These are phyloP conservation scores for Anguilla megastoma DNA, from an alignment of 2,797 vertebrate species.

Conservation along the genomic window DNA sequence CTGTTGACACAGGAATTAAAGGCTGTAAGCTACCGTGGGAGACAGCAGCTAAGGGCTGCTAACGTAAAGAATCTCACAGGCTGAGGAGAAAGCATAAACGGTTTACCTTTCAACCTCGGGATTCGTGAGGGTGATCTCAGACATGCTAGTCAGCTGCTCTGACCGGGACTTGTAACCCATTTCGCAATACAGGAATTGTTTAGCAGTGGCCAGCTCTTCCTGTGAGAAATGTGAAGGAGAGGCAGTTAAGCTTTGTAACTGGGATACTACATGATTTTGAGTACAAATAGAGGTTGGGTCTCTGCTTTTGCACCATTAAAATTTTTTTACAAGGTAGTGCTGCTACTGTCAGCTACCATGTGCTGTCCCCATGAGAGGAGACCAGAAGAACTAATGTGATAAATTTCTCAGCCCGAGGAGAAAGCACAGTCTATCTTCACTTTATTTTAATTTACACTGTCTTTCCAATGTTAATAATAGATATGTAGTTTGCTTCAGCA, in stretches of 20 bases:
- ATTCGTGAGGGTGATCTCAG: slow-evolving; percentile 73
- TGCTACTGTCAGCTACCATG: not conserved
- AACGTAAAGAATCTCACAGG: not conserved
- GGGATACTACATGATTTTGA: not conserved
- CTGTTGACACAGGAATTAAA: slow-evolving; percentile 53
- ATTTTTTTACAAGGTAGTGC: not conserved
- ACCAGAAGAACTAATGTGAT: not conserved
- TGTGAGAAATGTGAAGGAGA: slow-evolving; percentile 45
- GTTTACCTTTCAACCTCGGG: slow-evolving; percentile 75
- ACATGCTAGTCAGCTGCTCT: slow-evolving; percentile 73
- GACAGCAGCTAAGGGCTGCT: not conserved
- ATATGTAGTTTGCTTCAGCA: slow-evolving; percentile 5
- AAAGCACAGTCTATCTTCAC: too few relatives aligned
- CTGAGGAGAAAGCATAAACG: not conserved
- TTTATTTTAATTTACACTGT: too few relatives aligned
- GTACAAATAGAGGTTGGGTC: not conserved
- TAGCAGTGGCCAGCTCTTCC: slow-evolving; percentile 72
- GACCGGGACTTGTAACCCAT: slow-evolving; percentile 82
- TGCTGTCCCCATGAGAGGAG: not conserved
- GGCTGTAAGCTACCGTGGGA: not conserved
- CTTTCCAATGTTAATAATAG: not conserved
- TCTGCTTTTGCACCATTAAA: not conserved
- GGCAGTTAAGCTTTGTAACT: slow-evolving; percentile 1
- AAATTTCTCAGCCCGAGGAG: not conserved
- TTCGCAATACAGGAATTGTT: slow-evolving; percentile 75